Evolutionary conservation across 2,113 vertebrate species (phyloP).

Genomic region (Columba livia): DNA sequence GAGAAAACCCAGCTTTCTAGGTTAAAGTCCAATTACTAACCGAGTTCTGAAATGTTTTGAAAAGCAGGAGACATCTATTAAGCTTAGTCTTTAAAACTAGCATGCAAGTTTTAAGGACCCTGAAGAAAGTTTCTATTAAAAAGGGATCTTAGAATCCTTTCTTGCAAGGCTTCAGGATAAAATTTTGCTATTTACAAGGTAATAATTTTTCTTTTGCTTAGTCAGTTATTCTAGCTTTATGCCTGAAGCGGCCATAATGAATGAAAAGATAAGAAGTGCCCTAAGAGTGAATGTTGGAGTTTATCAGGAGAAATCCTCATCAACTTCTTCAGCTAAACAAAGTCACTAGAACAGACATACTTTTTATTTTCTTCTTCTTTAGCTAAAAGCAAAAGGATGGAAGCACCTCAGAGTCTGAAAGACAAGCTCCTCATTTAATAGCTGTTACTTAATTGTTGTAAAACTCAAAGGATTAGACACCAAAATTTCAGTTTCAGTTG

Average conservation of each 20-base stretch:
- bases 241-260: neutral
- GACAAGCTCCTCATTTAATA: neutral
- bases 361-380: neutral
- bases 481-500: neutral
- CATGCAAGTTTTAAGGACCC: neutral
- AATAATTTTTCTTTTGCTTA: neutral
- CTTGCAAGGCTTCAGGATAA: neutral
- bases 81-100: neutral
- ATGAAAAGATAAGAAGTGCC: neutral
- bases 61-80: neutral
- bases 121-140: neutral
- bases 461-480: neutral
- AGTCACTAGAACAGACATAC: neutral
- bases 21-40: conserved; percentile 5
- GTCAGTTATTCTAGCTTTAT: neutral
- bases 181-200: neutral
- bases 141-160: neutral
- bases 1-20: neutral
- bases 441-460: neutral
- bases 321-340: neutral
- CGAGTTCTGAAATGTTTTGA: conserved; percentile 5
- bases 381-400: neutral
- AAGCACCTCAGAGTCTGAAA: neutral
- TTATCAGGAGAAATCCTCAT: neutral
- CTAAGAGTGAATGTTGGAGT: neutral